Conservation (phyloP, 2,113 vertebrate genomes). For the Oreotrochilus melanogaster region DNA sequence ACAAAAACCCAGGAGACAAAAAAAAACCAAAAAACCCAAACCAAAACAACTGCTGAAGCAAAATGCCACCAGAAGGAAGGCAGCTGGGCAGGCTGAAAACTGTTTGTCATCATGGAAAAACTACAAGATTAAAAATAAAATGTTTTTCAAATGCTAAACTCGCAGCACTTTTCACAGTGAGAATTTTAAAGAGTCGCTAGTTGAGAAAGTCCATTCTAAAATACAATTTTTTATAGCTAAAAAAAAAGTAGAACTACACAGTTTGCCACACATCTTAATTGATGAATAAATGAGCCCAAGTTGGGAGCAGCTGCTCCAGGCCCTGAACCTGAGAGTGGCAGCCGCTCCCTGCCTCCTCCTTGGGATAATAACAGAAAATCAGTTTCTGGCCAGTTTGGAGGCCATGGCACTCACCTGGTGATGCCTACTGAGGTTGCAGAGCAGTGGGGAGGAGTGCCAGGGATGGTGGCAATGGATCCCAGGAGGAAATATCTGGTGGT, state of each 20-base stretch:
- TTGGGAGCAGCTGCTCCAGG: background rate
- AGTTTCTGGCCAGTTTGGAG: background rate
- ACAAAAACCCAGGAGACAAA: background rate
- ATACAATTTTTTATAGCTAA: background rate
- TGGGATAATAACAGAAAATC: background rate
- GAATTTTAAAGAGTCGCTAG: fast-evolving
- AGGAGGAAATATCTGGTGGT: background rate
- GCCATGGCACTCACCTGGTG: background rate
- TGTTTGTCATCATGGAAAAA: background rate
- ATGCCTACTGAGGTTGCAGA: background rate
- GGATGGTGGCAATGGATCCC: background rate
- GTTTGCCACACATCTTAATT: background rate
- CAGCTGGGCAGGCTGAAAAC: background rate
- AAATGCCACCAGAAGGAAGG: fast-evolving
- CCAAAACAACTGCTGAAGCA: background rate
- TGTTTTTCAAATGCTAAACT: background rate
- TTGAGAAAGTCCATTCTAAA: background rate
- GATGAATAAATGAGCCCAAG: background rate
- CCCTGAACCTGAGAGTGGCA: background rate
- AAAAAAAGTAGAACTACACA: background rate
- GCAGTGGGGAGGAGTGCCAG: background rate
- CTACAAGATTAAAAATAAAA: too few species aligned
- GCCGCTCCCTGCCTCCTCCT: background rate
- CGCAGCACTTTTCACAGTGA: background rate
- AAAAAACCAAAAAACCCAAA: too few species aligned